Conservation (phyloP, 23 tunicate genomes). For the Phallusia fumigata region DNA sequence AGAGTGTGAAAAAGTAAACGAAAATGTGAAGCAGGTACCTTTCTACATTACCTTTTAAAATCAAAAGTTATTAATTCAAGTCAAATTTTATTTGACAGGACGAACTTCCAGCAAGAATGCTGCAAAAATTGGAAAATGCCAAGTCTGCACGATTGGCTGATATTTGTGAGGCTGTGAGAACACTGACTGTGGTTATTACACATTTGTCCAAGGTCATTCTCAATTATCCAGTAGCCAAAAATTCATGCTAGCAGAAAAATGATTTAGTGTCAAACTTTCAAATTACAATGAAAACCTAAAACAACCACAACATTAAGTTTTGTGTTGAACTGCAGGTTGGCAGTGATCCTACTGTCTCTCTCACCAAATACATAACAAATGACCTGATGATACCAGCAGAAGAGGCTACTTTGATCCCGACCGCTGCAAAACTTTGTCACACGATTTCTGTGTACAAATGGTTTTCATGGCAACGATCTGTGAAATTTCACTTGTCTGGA, state of each 20-base stretch:
- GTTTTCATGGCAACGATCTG: constrained; percentile 51
- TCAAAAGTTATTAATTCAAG: no score
- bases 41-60: no score
- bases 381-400: constrained; percentile 31
- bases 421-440: constrained; percentile 38
- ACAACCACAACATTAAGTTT: no score
- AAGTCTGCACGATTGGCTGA: constrained; percentile 5
- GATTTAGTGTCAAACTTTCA: no score
- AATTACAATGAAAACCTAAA: no score
- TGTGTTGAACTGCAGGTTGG: no score
- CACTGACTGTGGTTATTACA: constrained; percentile 43
- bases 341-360: no score
- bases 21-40: constrained; percentile 40
- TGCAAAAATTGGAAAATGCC: constrained; percentile 32
- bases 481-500: constrained; percentile 11
- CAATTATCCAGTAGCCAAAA: no score
- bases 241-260: no score
- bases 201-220: no score
- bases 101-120: constrained; percentile 19
- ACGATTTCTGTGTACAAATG: constrained; percentile 45
- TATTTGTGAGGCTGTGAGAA: constrained; percentile 65
- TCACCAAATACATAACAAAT: constrained; percentile 23
- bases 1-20: constrained; percentile 11
- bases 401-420: constrained; percentile 44
- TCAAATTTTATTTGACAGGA: no score